These are phyloP conservation scores for Parochlus steinenii DNA, from an alignment of 2,888 invertebrate genomes.

Conservation along the genomic window DNA sequence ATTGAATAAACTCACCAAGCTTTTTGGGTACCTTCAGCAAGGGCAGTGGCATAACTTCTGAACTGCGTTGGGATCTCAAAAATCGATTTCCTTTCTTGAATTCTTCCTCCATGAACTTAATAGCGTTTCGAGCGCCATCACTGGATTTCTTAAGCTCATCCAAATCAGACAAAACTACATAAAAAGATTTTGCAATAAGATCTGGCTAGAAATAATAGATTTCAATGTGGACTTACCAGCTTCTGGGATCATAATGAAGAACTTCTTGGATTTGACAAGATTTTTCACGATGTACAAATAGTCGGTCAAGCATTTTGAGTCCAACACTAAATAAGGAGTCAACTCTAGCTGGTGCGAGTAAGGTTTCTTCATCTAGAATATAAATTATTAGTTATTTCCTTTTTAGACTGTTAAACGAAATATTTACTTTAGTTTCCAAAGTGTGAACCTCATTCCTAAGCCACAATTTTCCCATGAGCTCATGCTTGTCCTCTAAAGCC, in stretches of 20 bases:
- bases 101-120: conserved; percentile 83
- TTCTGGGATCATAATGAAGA: conserved; percentile 75
- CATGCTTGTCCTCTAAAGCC: conserved; percentile 20
- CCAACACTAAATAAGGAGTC: conserved; percentile 79
- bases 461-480: conserved; percentile 75
- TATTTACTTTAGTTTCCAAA: conserved; percentile 58
- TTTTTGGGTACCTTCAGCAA: conserved; percentile 60
- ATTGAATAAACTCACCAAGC: conserved; percentile 40
- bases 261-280: conserved; percentile 63
- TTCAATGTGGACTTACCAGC: conserved; percentile 44
- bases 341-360: conserved; percentile 30
- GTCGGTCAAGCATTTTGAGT: conserved; percentile 62
- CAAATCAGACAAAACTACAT: conserved; percentile 67
- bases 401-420: conserved; percentile 17
- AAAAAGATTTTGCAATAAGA: background rate
- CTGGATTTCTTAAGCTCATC: conserved; percentile 78
- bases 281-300: conserved; percentile 65
- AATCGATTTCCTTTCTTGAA: conserved; percentile 75
- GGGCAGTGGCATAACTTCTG: conserved; percentile 57
- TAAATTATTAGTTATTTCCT: background rate
- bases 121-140: conserved; percentile 73
- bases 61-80: conserved; percentile 69
- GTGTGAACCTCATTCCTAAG: conserved; percentile 74
- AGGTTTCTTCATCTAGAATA: conserved; percentile 8
- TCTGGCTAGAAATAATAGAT: conserved; percentile 6